Evolutionary conservation across 2,888 invertebrate species (phyloP).

Genomic region (Trisateles emortualis): DNA sequence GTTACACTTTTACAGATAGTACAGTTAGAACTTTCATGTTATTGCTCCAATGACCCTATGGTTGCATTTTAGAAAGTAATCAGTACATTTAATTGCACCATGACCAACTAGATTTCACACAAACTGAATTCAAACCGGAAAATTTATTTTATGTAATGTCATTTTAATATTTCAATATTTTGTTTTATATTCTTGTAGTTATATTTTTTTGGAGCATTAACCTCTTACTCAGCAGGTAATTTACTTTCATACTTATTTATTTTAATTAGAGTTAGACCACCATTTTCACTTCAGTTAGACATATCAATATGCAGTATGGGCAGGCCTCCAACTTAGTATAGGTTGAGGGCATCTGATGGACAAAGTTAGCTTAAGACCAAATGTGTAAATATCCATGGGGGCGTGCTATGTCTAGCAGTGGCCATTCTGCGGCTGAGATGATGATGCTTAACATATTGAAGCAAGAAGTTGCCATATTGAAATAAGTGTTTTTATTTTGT

Average conservation of each 20-base stretch:
- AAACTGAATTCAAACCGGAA: constrained; percentile 32
- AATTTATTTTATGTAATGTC: constrained; percentile 26
- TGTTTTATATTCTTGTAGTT: constrained; percentile 32
- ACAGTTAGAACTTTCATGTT: constrained; percentile 44
- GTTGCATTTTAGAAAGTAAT: constrained; percentile 53
- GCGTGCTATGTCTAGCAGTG: too few species aligned
- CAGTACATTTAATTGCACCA: constrained; percentile 27
- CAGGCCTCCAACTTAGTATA: too few species aligned
- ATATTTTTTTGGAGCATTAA: constrained; percentile 22
- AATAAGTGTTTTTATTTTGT: too few species aligned
- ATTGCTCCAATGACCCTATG: constrained; percentile 49
- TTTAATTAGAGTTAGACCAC: too few species aligned
- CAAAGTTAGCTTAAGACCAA: too few species aligned
- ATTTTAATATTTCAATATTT: constrained; percentile 38
- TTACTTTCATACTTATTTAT: not conserved
- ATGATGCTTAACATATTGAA: too few species aligned
- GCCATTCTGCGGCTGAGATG: too few species aligned
- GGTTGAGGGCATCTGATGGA: too few species aligned
- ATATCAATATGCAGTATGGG: too few species aligned
- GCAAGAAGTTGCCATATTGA: too few species aligned
- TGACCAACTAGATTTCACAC: constrained; percentile 38
- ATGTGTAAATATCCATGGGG: too few species aligned
- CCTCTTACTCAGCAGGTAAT: not conserved
- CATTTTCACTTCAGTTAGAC: too few species aligned
- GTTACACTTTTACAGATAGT: constrained; percentile 32